These are phyloP conservation scores for Tachina lurida DNA, from an alignment of 2,888 invertebrate species.

Conservation along the genomic window DNA sequence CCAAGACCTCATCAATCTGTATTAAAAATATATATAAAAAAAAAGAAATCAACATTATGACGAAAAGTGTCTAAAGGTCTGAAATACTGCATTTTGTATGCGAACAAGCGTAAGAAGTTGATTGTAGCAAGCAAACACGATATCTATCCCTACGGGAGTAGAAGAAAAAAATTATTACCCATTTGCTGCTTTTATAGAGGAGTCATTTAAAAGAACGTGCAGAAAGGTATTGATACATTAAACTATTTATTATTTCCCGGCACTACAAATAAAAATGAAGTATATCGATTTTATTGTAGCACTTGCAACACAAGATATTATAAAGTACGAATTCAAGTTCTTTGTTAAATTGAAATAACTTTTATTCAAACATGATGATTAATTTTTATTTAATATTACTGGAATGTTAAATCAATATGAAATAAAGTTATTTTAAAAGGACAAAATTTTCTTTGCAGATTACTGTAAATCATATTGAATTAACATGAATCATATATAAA, in stretches of 20 bases:
- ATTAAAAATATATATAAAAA: conserved; percentile 4
- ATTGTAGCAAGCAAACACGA: conserved; percentile 27
- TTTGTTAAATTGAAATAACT: too few relatives aligned
- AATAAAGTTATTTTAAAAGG: too few relatives aligned
- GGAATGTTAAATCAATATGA: too few relatives aligned
- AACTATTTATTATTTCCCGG: conserved; percentile 15
- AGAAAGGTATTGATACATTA: conserved; percentile 26
- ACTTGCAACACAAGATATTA: not conserved
- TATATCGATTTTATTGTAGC: not conserved
- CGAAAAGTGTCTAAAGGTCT: conserved; percentile 35
- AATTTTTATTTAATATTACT: too few relatives aligned
- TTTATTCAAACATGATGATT: too few relatives aligned
- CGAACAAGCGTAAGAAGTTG: not conserved
- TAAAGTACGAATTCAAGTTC: too few relatives aligned
- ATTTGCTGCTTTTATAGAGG: conserved; percentile 52
- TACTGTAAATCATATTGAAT: too few relatives aligned
- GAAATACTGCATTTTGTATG: not conserved
- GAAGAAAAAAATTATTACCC: conserved; percentile 32
- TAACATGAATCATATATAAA: too few relatives aligned
- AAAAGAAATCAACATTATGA: conserved; percentile 19
- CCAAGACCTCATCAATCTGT: conserved; percentile 39
- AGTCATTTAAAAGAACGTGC: conserved; percentile 38
- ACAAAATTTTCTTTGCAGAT: too few relatives aligned
- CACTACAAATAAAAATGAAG: too few relatives aligned
- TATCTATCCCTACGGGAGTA: conserved; percentile 20